Conservation (phyloP, 2,797 vertebrate species). For the Taeniopygia guttata region DNA sequence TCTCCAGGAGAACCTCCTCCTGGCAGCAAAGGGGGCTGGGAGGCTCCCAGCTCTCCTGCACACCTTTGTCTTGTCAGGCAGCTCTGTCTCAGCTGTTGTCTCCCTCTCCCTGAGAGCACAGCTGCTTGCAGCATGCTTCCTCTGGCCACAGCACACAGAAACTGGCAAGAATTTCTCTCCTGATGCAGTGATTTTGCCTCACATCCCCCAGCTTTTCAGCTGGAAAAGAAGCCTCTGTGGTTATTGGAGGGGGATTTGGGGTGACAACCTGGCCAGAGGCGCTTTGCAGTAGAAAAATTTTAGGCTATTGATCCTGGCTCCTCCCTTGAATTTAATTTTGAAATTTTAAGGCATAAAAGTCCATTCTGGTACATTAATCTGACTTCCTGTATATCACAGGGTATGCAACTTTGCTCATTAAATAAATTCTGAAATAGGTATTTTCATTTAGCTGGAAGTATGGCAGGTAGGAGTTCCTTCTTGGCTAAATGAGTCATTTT, state of each 20-base stretch:
- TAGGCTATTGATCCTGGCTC: not conserved
- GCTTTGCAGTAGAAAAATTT: not conserved
- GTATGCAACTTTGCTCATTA: not conserved
- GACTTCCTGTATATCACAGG: not conserved
- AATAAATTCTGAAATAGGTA: not conserved
- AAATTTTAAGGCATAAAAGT: not conserved
- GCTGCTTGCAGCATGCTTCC: not conserved
- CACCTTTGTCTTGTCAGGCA: not conserved
- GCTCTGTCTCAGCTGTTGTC: not conserved
- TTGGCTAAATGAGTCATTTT: not conserved
- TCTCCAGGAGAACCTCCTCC: not conserved
- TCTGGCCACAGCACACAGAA: not conserved
- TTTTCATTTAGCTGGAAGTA: not conserved
- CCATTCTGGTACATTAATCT: not conserved
- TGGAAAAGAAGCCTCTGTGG: not conserved
- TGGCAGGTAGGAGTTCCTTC: not conserved
- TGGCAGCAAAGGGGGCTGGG: not conserved
- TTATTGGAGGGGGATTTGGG: accelerated
- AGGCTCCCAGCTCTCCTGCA: not conserved
- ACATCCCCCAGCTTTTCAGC: accelerated
- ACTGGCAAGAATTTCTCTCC: not conserved
- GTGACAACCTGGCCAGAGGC: accelerated
- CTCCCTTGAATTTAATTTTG: not conserved
- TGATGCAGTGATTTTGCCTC: not conserved
- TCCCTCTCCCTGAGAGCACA: not conserved